Evolutionary conservation across 2,113 vertebrate species (phyloP).

Genomic region (Muntiacus reevesi): DNA sequence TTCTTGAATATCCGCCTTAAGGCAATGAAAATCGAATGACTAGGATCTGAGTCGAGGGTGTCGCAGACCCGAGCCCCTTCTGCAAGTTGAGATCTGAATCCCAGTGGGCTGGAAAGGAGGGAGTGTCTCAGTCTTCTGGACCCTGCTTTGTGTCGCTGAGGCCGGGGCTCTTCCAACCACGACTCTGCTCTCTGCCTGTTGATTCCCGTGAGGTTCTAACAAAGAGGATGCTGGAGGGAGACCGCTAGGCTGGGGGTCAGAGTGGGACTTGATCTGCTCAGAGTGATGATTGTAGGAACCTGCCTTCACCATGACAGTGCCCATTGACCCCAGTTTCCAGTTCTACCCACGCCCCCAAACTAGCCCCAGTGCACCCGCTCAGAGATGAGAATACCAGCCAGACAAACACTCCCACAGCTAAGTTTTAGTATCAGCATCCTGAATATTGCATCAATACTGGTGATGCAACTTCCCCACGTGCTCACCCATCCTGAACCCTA

Average conservation of each 20-base stretch:
- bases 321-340: too few relatives aligned
- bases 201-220: rapidly evolving
- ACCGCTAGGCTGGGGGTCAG: rapidly evolving
- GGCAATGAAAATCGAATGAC: background rate
- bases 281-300: too few relatives aligned
- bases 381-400: too few relatives aligned
- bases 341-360: background rate
- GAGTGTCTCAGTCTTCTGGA: background rate
- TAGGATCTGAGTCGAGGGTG: background rate
- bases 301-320: rapidly evolving
- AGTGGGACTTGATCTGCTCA: rapidly evolving
- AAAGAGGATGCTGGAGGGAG: rapidly evolving
- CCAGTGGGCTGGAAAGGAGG: background rate
- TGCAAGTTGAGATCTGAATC: background rate
- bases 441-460: rapidly evolving
- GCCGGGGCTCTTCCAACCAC: rapidly evolving
- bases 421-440: rapidly evolving
- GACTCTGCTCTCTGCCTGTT: background rate
- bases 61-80: rapidly evolving
- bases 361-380: background rate
- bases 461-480: rapidly evolving
- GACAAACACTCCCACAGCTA: background rate
- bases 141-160: background rate
- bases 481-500: background rate
- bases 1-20: background rate